A percentile compares a stretch with the other conserved stretches of the same genome.
Evolutionary conservation across 2,888 invertebrate genomes (phyloP).

Genomic region (Zygothrica quintamaculata): DNA sequence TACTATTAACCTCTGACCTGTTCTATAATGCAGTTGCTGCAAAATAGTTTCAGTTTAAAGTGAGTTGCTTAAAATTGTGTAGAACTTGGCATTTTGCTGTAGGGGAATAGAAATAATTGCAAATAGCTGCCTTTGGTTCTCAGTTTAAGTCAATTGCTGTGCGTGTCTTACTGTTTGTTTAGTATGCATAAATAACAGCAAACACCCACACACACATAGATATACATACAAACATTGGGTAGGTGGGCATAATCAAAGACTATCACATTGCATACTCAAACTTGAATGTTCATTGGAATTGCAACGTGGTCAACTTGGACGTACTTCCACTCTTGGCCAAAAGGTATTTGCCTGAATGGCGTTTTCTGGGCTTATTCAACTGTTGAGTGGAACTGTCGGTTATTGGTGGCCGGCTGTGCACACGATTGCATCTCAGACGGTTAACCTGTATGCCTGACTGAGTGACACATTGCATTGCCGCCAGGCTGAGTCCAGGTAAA

Average conservation of each 20-base stretch:
- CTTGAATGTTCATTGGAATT: conserved; percentile 36
- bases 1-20: too few species aligned
- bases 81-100: conserved; percentile 17
- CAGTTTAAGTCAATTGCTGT: conserved; percentile 28
- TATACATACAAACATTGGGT: conserved; percentile 17
- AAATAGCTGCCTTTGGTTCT: conserved; percentile 4
- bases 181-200: conserved; percentile 68
- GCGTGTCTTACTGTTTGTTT: conserved; percentile 59
- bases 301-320: conserved; percentile 22
- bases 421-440: conserved; percentile 33
- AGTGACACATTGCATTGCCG: conserved; percentile 40
- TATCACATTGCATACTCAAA: conserved; percentile 57
- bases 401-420: conserved; percentile 50
- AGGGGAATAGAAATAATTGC: conserved; percentile 38
- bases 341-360: conserved; percentile 7
- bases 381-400: conserved; percentile 64
- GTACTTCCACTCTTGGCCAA: conserved; percentile 25
- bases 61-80: conserved; percentile 25
- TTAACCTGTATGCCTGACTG: conserved; percentile 10
- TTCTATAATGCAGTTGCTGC: too few species aligned
- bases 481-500: conserved; percentile 14
- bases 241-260: conserved; percentile 60
- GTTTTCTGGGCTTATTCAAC: conserved; percentile 58
- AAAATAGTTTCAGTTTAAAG: conserved; percentile 6
- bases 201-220: conserved; percentile 41